A percentile compares a stretch with the other conserved stretches of the same genome.
phyloP scores from a whole-genome alignment of 2,113 vertebrate genomes.

The Phocoena phocoena region DNA sequence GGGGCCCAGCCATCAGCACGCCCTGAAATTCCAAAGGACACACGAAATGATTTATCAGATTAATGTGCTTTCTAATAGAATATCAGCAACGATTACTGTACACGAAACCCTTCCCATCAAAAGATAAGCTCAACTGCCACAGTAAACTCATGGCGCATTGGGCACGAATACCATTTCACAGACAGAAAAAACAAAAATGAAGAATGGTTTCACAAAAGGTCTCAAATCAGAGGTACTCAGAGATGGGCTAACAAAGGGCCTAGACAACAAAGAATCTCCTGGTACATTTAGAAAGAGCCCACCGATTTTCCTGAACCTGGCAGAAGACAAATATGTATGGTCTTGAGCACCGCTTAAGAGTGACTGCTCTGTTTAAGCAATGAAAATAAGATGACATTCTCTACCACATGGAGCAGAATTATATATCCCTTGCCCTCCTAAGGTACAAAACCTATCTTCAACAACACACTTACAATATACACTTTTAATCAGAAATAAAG shows the following conservation, averaged over 20 bases:
- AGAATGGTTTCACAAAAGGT: background rate
- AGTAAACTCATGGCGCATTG: background rate
- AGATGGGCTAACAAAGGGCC: background rate
- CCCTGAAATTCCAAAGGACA: conserved; percentile 80
- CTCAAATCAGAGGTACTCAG: background rate
- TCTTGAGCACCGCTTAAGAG: background rate
- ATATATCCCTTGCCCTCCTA: background rate
- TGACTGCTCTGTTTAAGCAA: conserved; percentile 13
- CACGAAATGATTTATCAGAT: background rate
- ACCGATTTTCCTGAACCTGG: background rate
- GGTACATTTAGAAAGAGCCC: background rate
- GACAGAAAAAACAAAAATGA: background rate
- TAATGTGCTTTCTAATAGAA: background rate
- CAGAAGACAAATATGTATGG: background rate
- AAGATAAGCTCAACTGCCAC: background rate
- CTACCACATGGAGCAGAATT: background rate
- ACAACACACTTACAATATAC: background rate
- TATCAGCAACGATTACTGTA: background rate
- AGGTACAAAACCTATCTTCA: background rate
- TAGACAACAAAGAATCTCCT: background rate
- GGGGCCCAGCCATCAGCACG: conserved; percentile 90
- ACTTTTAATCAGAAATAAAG: conserved; percentile 12
- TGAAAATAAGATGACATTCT: background rate
- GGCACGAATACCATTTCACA: background rate
- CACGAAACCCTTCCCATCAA: background rate